Evolutionary conservation across 1,140 invertebrate genomes (phyloP), one percentile per base, ranked within the genome.

Genomic region (Chelonus insularis): DNA sequence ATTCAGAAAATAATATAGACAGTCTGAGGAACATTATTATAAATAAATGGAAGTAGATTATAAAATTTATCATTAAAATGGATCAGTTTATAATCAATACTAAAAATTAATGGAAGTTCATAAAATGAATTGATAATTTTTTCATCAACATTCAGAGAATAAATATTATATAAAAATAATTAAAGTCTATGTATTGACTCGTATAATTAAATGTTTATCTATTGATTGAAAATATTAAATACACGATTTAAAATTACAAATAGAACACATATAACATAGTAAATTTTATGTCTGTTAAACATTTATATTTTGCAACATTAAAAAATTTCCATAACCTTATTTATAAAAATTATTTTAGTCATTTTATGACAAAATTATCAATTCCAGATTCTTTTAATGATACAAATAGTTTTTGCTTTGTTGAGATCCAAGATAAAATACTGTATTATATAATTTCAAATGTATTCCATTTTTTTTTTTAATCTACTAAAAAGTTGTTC

Each of bases 351-450:
- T 16, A 71, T 77, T 75, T 68, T 68, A 76, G 72, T 77, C 73
- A 79, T 77, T 75, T 79, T 20, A 76, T 76, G 75, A 77, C 73
- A 60, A 66, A 60, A 62, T 64, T 68, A 66, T 76, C 69, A 73
- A 78, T 78, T 77, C 74, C 72, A 69, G 68, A 65, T 60, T 60
- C 63, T 56, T 50, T 72, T 54, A 52, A 74, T 68, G 69, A 71
- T 72, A 72, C 57, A 72, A 74, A 74, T 74, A 68, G 72, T 54
- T 67, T 67, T 62, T n/a, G n/a, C n/a, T n/a, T n/a, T n/a, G 65
- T 61, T 67, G 58, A 63, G 48, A 56, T 60, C 54, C 34, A 16
- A 50, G 34, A 52, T 57, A 48, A 39, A 51, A 37, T 45, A 45
- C 43, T 45, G 18, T n/a, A 39, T 12, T 39, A 39, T n/a, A 39